A percentile compares a stretch with the other conserved stretches of the same genome.
These are phyloP conservation scores for Amiota communis DNA, from an alignment of 2,888 invertebrate species.

Conservation along the genomic window DNA sequence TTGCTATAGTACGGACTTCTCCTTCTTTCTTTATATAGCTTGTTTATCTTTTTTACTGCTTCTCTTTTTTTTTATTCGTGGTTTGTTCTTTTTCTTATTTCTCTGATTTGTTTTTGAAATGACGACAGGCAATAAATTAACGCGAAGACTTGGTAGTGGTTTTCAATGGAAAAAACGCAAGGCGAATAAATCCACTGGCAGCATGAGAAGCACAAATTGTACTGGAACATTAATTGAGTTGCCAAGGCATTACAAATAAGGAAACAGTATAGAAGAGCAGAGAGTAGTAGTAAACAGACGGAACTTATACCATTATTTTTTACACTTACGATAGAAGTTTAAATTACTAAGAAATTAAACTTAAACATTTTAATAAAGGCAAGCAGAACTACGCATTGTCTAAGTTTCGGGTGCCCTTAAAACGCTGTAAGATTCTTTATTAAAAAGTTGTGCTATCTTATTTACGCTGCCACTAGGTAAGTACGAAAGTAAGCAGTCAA, in stretches of 20 bases:
- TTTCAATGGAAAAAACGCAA: neutral
- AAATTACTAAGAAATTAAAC: neutral
- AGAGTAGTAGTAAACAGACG: neutral
- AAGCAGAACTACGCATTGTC: too few species aligned
- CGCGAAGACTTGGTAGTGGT: neutral
- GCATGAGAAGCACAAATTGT: conserved; percentile 11
- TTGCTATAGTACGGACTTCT: neutral
- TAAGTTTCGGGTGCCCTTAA: too few species aligned
- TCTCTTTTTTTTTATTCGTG: too few species aligned
- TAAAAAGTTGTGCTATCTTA: too few species aligned
- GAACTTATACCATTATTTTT: neutral
- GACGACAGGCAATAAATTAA: conserved; percentile 28
- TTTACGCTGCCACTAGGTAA: too few species aligned
- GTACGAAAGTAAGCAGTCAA: too few species aligned
- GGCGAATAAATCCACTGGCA: neutral
- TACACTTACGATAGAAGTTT: too few species aligned
- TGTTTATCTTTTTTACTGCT: neutral
- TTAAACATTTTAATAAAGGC: conserved; percentile 14
- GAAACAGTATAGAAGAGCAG: too few species aligned
- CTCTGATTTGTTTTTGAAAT: conserved; percentile 23
- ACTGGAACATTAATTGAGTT: conserved; percentile 28
- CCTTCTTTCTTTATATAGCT: neutral
- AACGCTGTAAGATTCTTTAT: too few species aligned
- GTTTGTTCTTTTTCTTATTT: neutral
- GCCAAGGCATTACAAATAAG: conserved; percentile 13